Conservation (phyloP, 2,888 invertebrate species). For the Ceratothoa steindachneri region DNA sequence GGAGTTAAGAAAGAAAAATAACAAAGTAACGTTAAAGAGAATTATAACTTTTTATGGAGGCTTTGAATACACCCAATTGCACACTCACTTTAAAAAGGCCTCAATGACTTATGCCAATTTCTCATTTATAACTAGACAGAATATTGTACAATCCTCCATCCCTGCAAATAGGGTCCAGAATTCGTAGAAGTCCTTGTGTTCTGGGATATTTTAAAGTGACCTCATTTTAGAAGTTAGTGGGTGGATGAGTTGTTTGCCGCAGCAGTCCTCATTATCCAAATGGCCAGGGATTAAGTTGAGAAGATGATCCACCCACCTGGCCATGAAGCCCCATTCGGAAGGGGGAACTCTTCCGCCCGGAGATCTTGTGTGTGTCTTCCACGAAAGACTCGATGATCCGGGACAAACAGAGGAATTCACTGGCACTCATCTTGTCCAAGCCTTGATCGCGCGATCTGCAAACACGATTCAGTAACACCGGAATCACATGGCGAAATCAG, state of each 20-base stretch:
- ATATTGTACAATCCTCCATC: too few relatives aligned
- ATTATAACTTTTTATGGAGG: too few relatives aligned
- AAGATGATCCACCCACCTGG: conserved; percentile 52
- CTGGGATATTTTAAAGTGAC: background rate
- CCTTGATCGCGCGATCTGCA: conserved; percentile 56
- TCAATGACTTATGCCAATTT: too few relatives aligned
- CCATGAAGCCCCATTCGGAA: conserved; percentile 74
- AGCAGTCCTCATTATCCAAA: too few relatives aligned
- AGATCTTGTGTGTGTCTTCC: conserved; percentile 68
- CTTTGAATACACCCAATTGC: too few relatives aligned
- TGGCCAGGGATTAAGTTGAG: too few relatives aligned
- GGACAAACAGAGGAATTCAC: conserved; percentile 72
- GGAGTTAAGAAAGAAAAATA: too few relatives aligned
- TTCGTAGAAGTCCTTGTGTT: background rate
- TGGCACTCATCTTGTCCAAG: conserved; percentile 66
- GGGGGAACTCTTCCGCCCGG: conserved; percentile 71
- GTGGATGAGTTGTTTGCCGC: background rate
- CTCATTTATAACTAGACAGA: too few relatives aligned
- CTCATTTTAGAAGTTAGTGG: background rate
- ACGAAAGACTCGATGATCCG: conserved; percentile 75
- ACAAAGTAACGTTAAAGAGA: too few relatives aligned
- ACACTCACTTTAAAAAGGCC: too few relatives aligned
- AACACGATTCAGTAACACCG: too few relatives aligned
- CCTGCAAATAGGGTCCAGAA: too few relatives aligned
- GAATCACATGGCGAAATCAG: background rate